Conservation (phyloP, 2,888 invertebrate species). For the Sphinx pinastri region DNA sequence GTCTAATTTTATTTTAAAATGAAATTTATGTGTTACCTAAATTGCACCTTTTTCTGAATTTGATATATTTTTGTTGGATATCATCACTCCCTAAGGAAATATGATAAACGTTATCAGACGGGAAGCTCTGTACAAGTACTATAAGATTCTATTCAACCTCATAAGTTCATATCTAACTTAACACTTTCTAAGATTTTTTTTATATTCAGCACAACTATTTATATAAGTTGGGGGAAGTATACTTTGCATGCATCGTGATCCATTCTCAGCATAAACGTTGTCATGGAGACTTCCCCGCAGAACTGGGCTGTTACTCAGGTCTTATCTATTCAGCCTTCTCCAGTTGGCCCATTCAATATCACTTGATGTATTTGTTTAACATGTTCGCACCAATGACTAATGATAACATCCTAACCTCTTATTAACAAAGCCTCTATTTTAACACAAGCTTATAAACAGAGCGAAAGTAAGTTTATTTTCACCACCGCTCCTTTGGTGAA, state of each 20-base stretch:
- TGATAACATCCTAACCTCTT: constrained; percentile 40
- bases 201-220: not conserved
- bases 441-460: constrained; percentile 52
- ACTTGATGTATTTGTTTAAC: not conserved
- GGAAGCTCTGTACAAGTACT: not conserved
- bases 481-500: constrained; percentile 52
- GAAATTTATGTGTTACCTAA: not conserved
- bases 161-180: not conserved
- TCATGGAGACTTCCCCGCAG: not conserved
- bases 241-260: not conserved
- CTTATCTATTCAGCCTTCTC: not conserved
- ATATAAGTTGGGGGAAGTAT: not conserved
- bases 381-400: constrained; percentile 36
- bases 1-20: not conserved
- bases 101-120: not conserved
- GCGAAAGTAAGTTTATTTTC: constrained; percentile 59
- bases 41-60: not conserved
- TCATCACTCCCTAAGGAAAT: not conserved
- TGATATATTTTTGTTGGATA: not conserved
- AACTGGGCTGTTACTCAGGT: not conserved
- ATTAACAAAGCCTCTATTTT: constrained; percentile 57
- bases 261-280: not conserved
- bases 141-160: not conserved
- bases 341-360: not conserved
- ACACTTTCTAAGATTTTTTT: not conserved